phyloP scores from a whole-genome alignment of 2,888 invertebrate genomes.

The Pristionchus arcanus region DNA sequence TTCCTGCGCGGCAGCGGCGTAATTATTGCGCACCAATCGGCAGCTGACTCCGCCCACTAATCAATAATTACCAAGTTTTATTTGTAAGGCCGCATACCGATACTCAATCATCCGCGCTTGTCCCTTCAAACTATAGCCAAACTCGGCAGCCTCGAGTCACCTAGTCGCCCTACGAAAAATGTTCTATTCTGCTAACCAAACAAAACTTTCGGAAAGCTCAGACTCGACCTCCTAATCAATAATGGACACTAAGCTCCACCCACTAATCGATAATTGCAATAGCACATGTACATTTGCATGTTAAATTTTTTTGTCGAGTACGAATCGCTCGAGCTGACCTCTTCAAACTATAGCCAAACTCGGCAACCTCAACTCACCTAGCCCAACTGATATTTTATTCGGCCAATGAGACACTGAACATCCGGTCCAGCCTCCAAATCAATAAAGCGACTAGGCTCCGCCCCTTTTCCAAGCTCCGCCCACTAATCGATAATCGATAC shows the following conservation, averaged over 20 bases:
- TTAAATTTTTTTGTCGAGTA: too few species aligned
- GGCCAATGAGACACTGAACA: too few species aligned
- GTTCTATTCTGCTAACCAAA: too few species aligned
- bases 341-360: neutral
- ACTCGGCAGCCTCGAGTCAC: neutral
- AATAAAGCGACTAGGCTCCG: too few species aligned
- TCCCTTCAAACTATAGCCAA: neutral
- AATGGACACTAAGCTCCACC: too few species aligned
- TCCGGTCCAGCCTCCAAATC: too few species aligned
- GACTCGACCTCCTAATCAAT: too few species aligned
- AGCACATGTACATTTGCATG: too few species aligned
- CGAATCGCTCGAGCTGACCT: neutral
- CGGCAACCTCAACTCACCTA: neutral
- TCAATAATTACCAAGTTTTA: neutral
- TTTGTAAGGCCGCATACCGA: neutral
- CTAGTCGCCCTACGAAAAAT: neutral
- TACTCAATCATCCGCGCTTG: neutral
- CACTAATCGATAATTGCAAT: too few species aligned
- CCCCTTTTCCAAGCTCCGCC: neutral
- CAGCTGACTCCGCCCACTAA: neutral
- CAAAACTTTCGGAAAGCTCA: too few species aligned
- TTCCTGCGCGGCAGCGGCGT: conserved; percentile 56
- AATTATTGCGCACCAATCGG: neutral
- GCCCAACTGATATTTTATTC: too few species aligned
- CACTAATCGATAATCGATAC: conserved; percentile 80